Percentiles rank a stretch among this genome's conserved stretches.
phyloP scores from a whole-genome alignment of 1,140 invertebrate genomes.

The Drosophila sucinea region DNA sequence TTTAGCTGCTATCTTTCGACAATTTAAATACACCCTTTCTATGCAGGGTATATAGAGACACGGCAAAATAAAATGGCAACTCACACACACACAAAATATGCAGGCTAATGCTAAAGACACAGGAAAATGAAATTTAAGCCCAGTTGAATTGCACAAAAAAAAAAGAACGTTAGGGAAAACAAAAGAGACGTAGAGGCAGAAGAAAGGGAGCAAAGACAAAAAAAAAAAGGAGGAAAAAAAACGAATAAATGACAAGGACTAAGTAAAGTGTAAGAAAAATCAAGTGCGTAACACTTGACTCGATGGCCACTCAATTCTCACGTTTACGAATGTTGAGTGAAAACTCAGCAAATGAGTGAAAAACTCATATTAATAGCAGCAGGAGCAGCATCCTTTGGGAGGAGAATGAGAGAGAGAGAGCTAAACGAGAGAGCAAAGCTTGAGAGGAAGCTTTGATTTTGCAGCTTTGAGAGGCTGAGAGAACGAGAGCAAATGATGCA shows the following conservation, averaged over 20 bases:
- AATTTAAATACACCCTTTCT: not conserved
- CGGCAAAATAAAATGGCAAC: constrained; percentile 63
- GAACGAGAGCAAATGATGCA: constrained; percentile 7
- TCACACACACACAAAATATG: constrained; percentile 57
- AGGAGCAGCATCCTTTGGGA: constrained; percentile 49
- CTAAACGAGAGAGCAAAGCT: constrained; percentile 24
- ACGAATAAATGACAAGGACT: constrained; percentile 12
- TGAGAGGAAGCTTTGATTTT: constrained; percentile 11
- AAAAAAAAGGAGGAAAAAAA: not conserved
- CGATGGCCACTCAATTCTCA: constrained; percentile 58
- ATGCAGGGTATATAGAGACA: not conserved
- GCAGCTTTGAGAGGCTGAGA: constrained; percentile 14
- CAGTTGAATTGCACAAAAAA: constrained; percentile 31
- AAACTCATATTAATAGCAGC: not conserved
- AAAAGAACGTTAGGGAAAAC: constrained; percentile 17
- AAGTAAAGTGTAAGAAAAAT: constrained; percentile 47
- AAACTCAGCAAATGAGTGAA: constrained; percentile 31
- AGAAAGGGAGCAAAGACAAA: not conserved
- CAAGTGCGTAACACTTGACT: constrained; percentile 66
- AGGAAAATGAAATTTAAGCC: constrained; percentile 59
- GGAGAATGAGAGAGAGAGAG: not conserved
- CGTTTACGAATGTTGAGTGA: constrained; percentile 1
- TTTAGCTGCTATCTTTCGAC: not conserved
- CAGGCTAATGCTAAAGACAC: constrained; percentile 65
- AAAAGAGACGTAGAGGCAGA: constrained; percentile 5